Evolutionary conservation across 2,113 vertebrate genomes (phyloP).

Genomic region (Nannospalax galili): DNA sequence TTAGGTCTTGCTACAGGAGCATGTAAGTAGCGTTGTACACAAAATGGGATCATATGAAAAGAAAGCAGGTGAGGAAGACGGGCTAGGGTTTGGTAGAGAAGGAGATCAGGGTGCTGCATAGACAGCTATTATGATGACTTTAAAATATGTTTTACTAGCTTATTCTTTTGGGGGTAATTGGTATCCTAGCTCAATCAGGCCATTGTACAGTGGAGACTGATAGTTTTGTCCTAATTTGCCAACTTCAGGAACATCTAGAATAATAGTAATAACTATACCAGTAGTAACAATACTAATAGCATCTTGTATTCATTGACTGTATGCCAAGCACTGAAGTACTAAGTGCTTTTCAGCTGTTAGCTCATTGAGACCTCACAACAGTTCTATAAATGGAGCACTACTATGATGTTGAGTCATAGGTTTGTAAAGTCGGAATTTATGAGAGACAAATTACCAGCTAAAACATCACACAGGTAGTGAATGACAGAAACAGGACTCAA

Average conservation of each 20-base stretch:
- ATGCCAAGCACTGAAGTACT: not conserved
- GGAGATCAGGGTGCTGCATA: too few relatives aligned
- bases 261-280: not conserved
- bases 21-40: not conserved
- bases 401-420: not conserved
- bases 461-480: not conserved
- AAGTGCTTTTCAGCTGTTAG: not conserved
- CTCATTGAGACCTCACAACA: not conserved
- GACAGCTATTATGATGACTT: not conserved
- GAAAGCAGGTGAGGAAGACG: too few relatives aligned
- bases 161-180: not conserved
- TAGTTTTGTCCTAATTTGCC: not conserved
- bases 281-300: not conserved
- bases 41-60: too few relatives aligned
- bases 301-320: not conserved
- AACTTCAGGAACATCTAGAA: slow-evolving; percentile 1
- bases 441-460: not conserved
- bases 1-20: not conserved
- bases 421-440: slow-evolving; percentile 12
- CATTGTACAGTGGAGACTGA: not conserved
- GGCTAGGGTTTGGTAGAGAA: not conserved
- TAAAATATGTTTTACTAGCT: too few relatives aligned
- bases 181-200: not conserved
- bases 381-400: not conserved
- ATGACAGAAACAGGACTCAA: not conserved